These are phyloP conservation scores for Parazoanthus darwini DNA, from an alignment of 92 coral and sea anemone species.

Conservation along the genomic window DNA sequence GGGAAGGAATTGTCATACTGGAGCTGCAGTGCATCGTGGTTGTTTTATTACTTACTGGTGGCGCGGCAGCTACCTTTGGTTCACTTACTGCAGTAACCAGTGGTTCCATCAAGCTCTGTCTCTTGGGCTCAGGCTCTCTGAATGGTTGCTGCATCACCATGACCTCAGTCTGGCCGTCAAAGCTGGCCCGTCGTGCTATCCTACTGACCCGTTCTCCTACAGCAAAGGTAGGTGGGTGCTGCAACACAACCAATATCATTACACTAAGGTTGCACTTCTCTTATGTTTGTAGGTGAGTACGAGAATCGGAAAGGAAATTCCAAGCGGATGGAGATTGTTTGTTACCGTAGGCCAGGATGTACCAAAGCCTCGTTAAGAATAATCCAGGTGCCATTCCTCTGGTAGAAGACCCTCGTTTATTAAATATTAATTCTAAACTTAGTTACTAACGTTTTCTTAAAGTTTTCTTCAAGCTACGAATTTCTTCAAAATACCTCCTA, in stretches of 20 bases:
- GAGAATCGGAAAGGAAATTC: too few species aligned
- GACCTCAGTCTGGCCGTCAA: slow-evolving; percentile 35
- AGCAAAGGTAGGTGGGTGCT: slow-evolving; percentile 44
- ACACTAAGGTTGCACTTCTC: not conserved
- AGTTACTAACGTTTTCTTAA: too few species aligned
- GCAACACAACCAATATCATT: not conserved
- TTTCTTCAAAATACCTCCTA: too few species aligned
- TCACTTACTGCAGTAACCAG: slow-evolving; percentile 56
- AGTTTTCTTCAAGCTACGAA: too few species aligned
- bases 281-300: not conserved
- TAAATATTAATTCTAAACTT: too few species aligned
- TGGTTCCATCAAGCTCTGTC: slow-evolving; percentile 87
- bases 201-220: slow-evolving; percentile 36
- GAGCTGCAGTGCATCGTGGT: slow-evolving; percentile 10
- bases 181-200: slow-evolving; percentile 35
- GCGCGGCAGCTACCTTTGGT: slow-evolving; percentile 48
- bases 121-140: slow-evolving; percentile 59
- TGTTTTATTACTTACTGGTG: slow-evolving; percentile 35
- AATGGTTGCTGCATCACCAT: slow-evolving; percentile 44
- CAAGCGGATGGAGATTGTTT: too few species aligned
- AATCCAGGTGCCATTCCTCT: too few species aligned
- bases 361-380: too few species aligned
- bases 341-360: too few species aligned
- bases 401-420: too few species aligned
- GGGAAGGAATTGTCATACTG: not conserved